These are phyloP conservation scores for Valencia hispanica DNA, from an alignment of 2,797 vertebrate species.

Conservation along the genomic window DNA sequence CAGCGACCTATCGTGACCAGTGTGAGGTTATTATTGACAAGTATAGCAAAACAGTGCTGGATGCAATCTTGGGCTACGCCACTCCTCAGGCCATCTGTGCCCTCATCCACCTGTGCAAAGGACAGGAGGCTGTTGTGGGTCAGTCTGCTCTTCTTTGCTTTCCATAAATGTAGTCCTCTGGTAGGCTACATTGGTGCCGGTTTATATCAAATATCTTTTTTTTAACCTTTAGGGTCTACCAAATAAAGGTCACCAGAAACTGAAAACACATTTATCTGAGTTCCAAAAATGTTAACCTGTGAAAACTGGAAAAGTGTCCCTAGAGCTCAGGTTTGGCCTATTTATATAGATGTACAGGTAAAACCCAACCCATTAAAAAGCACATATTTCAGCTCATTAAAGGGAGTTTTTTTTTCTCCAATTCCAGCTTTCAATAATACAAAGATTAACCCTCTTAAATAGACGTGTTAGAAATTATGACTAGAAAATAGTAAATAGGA, in stretches of 20 bases:
- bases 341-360: not conserved
- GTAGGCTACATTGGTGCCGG: not conserved
- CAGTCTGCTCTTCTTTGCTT: conserved; percentile 23
- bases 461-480: not conserved
- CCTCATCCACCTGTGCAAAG: conserved; percentile 78
- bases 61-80: conserved; percentile 68
- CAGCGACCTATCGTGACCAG: conserved; percentile 60
- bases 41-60: conserved; percentile 76
- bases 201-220: not conserved
- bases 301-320: not conserved
- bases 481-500: not conserved
- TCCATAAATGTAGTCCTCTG: not conserved
- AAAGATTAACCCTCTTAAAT: not conserved
- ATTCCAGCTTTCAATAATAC: not conserved
- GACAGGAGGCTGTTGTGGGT: conserved; percentile 57
- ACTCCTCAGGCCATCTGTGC: conserved; percentile 84
- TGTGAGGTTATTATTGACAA: conserved; percentile 81
- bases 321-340: not conserved
- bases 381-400: not conserved
- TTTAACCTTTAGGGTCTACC: no score
- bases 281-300: not conserved
- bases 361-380: not conserved
- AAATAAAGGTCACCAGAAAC: not conserved
- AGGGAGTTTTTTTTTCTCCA: no score
- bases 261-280: not conserved